Evolutionary conservation across 1,140 invertebrate genomes (phyloP).

Genomic region (Rhizoglyphus robini): DNA sequence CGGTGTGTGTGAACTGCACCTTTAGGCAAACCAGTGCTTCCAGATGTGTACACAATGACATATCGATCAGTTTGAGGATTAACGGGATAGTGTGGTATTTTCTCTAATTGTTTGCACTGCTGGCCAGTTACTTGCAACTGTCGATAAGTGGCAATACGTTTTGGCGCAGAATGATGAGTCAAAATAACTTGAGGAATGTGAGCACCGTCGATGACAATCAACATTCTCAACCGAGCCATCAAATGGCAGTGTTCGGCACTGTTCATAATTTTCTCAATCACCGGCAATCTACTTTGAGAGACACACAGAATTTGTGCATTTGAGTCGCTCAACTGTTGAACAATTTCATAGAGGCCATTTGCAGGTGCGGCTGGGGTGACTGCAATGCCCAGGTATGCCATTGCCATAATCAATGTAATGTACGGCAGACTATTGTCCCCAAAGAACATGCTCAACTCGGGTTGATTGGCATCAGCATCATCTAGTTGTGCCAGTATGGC

Average conservation of each 20-base stretch:
- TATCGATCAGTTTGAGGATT: background rate
- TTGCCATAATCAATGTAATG: background rate
- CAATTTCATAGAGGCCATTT: background rate
- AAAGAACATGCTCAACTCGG: background rate
- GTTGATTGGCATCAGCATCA: background rate
- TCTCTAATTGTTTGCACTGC: background rate
- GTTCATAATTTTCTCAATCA: background rate
- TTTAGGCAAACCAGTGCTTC: slow-evolving; percentile 39
- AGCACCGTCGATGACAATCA: background rate
- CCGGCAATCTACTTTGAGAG: background rate
- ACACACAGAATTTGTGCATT: background rate
- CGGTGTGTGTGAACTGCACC: slow-evolving; percentile 38
- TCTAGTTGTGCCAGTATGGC: no score
- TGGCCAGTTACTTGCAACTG: background rate
- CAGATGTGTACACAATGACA: slow-evolving; percentile 31
- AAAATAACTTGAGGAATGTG: background rate
- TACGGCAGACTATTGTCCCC: background rate
- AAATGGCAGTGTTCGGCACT: background rate
- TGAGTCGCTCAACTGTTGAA: background rate
- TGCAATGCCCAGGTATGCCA: background rate
- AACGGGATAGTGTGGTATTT: background rate
- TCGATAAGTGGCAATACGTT: background rate
- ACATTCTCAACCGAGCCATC: background rate
- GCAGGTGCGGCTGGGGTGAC: background rate
- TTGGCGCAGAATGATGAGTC: background rate